phyloP scores from a whole-genome alignment of 2,888 invertebrate genomes.

The Dermolepida albohirtum region DNA sequence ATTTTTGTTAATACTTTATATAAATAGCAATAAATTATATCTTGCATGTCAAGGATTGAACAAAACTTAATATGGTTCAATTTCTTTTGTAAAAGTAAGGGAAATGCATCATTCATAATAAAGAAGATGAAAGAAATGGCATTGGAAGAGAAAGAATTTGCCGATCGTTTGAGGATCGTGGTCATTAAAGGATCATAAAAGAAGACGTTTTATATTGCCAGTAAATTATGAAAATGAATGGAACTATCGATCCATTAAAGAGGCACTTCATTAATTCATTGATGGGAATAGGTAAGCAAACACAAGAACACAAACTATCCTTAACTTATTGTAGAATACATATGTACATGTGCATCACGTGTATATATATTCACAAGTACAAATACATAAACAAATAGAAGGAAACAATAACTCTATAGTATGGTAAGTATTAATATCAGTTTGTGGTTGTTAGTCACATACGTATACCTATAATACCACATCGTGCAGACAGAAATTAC shows the following conservation, averaged over 20 bases:
- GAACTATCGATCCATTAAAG: constrained; percentile 27
- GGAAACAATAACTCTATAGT: constrained; percentile 31
- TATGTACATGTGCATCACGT: constrained; percentile 9
- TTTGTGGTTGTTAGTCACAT: constrained; percentile 31
- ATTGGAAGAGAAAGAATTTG: constrained; percentile 1
- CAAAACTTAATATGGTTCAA: too few relatives aligned
- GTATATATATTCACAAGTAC: neutral
- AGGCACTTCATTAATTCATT: constrained; percentile 38
- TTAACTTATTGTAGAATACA: constrained; percentile 4
- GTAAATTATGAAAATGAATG: constrained; percentile 29
- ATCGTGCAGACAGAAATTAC: constrained; percentile 39
- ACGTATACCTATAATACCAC: constrained; percentile 26
- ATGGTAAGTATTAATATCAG: constrained; percentile 30
- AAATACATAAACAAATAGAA: constrained; percentile 27
- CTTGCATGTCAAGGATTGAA: too few relatives aligned
- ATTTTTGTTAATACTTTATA: too few relatives aligned
- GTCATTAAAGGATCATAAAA: constrained; percentile 18
- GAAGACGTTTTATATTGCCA: constrained; percentile 17
- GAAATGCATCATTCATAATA: neutral
- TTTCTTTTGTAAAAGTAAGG: neutral
- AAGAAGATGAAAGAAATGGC: neutral
- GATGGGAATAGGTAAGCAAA: constrained; percentile 16
- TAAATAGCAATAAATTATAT: too few relatives aligned
- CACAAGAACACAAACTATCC: constrained; percentile 18
- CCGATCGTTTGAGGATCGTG: neutral